Evolutionary conservation across 2,113 vertebrate genomes (phyloP), one percentile per base, ranked within the genome.

Genomic region (Eurypyga helias): DNA sequence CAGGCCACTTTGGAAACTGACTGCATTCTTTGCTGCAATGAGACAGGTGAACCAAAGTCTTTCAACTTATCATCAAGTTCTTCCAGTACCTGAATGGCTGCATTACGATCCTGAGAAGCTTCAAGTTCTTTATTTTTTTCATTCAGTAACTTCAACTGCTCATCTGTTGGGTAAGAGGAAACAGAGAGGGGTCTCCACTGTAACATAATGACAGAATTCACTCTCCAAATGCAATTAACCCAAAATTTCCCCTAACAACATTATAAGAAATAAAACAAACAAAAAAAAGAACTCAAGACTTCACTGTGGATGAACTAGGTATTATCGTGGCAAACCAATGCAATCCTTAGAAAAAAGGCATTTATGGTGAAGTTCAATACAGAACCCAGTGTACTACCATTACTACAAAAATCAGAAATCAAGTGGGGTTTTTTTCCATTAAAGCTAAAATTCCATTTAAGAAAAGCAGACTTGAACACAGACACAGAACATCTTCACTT

Each of bases 61-160:
- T 76, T 45, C 33, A 76, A 9, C 5, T 13, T 33, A 54, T 25
- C 0, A 2, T 17, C 49, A 16, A 11, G 5, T 36, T 33, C 33
- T 15, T 13, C 25, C 75, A 62, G 95, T 98, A 99, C 99, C 98
- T 99, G 99, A 82, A 98, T 65, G 8, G 98, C 96, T n/a, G 96
- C 86, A 31, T 95, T 96, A 61, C 71, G 98, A 28, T 98, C 98
- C 78, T 99, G 98, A 31, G 97, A 93, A 57, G 94, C 93, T 96
- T 99, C 99, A 24, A 99, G 97, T 83, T 99, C 98, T 89, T 98
- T 98, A 81, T 98, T 99, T 92, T 98, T 99, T 66, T 99, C 98
- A 45, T 81, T 98, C 25, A 98, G 51, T 38, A 52, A 75, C 91
- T 99, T 99, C 45, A 99, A 83, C 36, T 99, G 98, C 26, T 97